Conservation (phyloP, 2,113 vertebrate genomes). For the Pontoporia blainvillei region DNA sequence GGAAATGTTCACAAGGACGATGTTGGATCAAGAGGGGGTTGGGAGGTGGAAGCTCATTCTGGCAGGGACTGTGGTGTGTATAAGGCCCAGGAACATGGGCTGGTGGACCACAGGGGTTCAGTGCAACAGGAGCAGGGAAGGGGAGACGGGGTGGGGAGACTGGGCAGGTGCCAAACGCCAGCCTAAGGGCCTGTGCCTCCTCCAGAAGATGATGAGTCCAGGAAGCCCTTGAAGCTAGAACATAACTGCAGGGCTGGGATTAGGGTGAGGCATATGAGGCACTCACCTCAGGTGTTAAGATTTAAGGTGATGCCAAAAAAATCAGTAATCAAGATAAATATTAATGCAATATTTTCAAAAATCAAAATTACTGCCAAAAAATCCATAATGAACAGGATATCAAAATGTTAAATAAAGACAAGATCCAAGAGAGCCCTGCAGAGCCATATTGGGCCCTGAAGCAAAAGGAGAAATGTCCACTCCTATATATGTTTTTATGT, state of each 20-base stretch:
- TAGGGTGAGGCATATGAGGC: not conserved
- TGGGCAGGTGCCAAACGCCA: not conserved
- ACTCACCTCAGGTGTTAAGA: not conserved
- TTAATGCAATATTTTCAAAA: not conserved
- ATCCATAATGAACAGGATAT: not conserved
- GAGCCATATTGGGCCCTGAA: not conserved
- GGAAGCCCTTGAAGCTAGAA: not conserved
- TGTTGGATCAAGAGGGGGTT: not conserved
- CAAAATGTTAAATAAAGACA: not conserved
- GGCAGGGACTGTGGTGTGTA: not conserved
- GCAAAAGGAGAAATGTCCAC: not conserved
- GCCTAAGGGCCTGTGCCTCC: not conserved
- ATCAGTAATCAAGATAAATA: not conserved
- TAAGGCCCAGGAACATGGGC: not conserved
- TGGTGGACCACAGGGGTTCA: not conserved
- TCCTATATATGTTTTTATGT: not conserved
- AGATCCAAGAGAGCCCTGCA: not conserved
- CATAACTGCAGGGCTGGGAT: not conserved
- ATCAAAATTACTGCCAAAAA: not conserved
- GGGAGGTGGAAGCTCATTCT: not conserved
- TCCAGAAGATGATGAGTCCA: not conserved
- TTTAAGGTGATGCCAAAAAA: not conserved
- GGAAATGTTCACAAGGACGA: not conserved
- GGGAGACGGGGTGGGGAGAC: not conserved
- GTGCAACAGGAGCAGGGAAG: not conserved